Conservation (phyloP, 2,888 invertebrate genomes). For the Pharmacophagus antenor region DNA sequence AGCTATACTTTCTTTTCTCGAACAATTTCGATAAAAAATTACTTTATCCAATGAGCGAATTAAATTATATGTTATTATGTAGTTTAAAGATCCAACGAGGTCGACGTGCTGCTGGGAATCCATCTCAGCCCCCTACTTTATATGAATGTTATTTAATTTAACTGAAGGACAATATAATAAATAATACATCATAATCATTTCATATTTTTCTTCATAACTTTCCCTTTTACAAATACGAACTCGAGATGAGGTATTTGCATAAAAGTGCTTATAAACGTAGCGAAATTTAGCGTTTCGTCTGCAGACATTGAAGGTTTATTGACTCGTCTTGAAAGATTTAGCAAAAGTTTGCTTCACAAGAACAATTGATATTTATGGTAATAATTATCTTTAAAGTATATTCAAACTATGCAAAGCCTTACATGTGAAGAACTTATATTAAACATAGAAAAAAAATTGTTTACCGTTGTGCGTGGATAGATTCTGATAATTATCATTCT, state of each 20-base stretch:
- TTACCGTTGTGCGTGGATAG: too few species aligned
- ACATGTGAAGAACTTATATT: background rate
- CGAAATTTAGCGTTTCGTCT: conserved; percentile 13
- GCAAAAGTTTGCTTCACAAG: conserved; percentile 10
- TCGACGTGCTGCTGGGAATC: too few species aligned
- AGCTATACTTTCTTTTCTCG: too few species aligned
- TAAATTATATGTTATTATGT: too few species aligned
- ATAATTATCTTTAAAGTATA: background rate
- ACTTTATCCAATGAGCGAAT: too few species aligned
- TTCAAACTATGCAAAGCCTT: background rate
- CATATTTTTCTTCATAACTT: conserved; percentile 3
- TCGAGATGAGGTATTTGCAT: conserved; percentile 15
- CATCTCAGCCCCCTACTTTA: too few species aligned
- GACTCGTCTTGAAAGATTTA: conserved; percentile 19
- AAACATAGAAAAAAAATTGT: background rate
- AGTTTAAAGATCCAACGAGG: too few species aligned
- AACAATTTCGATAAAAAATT: too few species aligned
- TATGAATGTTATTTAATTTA: too few species aligned
- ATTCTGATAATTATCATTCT: too few species aligned
- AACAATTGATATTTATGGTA: conserved; percentile 15
- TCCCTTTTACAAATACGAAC: conserved; percentile 5
- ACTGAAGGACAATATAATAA: background rate
- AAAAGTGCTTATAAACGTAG: conserved; percentile 10
- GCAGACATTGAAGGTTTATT: conserved; percentile 19
- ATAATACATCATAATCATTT: background rate